Evolutionary conservation across 2,797 vertebrate genomes (phyloP).

Genomic region (Micromesistius poutassou): DNA sequence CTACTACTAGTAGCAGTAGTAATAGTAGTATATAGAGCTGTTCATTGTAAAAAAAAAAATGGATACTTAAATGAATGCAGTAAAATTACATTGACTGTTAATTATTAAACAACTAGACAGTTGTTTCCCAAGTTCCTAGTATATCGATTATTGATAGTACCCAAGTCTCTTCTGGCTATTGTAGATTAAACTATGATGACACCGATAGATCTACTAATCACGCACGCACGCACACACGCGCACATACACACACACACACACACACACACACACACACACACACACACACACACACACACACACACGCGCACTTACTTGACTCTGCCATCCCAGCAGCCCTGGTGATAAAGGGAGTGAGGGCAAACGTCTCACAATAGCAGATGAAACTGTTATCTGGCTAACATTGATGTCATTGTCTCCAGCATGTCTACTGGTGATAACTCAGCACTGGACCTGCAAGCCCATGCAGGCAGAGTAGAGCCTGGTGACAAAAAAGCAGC

Average conservation of each 20-base stretch:
- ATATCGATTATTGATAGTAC: background rate
- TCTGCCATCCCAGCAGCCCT: background rate
- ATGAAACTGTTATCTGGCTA: conserved; percentile 23
- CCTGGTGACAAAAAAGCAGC: background rate
- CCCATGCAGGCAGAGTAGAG: background rate
- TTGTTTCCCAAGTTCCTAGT: background rate
- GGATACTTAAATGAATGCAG: background rate
- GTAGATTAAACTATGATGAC: background rate
- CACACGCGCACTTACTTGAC: background rate
- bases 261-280: background rate
- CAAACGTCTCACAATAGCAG: background rate
- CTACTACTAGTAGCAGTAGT: too few relatives aligned
- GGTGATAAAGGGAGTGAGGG: background rate
- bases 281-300: too few relatives aligned
- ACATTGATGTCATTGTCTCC: conserved; percentile 10
- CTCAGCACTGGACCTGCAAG: background rate
- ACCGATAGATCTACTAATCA: background rate
- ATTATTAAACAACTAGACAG: background rate
- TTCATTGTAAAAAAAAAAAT: background rate
- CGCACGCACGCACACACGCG: background rate
- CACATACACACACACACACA: too few relatives aligned
- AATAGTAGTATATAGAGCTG: background rate
- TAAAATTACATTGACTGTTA: too few relatives aligned
- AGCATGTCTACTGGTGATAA: conserved; percentile 20
- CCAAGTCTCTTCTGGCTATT: conserved; percentile 2